phyloP scores from a whole-genome alignment of 2,113 vertebrate genomes.

The Bos javanicus region DNA sequence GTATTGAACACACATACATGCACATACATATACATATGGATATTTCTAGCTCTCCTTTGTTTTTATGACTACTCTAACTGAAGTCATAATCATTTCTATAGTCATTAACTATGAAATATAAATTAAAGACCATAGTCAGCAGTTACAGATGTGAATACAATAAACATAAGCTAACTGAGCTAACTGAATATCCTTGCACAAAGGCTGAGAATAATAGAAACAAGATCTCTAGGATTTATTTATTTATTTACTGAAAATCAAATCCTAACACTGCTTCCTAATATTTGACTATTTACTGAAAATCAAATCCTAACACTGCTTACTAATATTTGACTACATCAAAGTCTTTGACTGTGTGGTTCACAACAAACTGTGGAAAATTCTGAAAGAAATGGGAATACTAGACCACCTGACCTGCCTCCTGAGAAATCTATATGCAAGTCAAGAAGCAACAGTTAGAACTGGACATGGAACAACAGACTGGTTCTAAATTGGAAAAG shows the following conservation, averaged over 20 bases:
- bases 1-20: not conserved
- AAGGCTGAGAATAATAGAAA: not conserved
- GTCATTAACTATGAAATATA: not conserved
- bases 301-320: not conserved
- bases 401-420: not conserved
- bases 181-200: not conserved
- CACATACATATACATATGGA: fast-evolving
- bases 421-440: not conserved
- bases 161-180: not conserved
- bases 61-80: not conserved
- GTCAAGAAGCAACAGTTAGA: not conserved
- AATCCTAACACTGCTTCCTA: not conserved
- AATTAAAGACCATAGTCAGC: not conserved
- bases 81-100: not conserved
- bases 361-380: not conserved
- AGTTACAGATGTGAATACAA: not conserved
- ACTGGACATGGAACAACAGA: not conserved
- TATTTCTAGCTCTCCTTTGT: not conserved
- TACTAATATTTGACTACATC: not conserved
- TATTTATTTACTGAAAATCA: not conserved
- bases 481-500: not conserved
- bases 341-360: not conserved
- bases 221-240: not conserved
- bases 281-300: not conserved
- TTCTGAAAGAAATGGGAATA: not conserved